phyloP scores from a whole-genome alignment of 2,113 vertebrate species.

The Ornithorhynchus anatinus region DNA sequence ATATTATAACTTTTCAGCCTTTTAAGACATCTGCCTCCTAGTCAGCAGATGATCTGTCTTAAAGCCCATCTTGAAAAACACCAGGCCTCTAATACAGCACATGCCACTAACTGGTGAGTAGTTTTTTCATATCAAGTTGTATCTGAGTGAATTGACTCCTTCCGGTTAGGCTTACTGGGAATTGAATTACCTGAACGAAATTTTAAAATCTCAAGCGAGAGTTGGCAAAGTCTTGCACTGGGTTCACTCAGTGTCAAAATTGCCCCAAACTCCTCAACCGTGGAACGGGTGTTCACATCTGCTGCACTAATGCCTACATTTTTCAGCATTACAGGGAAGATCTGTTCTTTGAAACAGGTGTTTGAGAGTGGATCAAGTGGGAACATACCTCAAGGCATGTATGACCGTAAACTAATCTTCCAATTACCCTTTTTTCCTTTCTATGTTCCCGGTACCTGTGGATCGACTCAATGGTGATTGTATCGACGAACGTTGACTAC shows the following conservation, averaged over 20 bases:
- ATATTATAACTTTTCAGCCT: constrained; percentile 68
- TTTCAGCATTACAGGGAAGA: constrained; percentile 80
- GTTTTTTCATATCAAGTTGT: constrained; percentile 73
- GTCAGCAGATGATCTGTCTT: constrained; percentile 74
- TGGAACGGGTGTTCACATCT: constrained; percentile 79
- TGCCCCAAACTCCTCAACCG: constrained; percentile 76
- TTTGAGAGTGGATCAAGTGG: constrained; percentile 85
- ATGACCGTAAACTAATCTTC: constrained; percentile 87
- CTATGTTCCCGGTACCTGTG: constrained; percentile 99
- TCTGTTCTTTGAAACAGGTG: constrained; percentile 83
- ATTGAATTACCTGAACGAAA: constrained; percentile 55
- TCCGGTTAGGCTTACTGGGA: constrained; percentile 70
- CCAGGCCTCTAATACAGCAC: constrained; percentile 77
- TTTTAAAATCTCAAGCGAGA: constrained; percentile 69
- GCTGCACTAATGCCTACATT: constrained; percentile 82
- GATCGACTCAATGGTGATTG: constrained; percentile 98
- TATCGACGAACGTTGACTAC: constrained; percentile 97
- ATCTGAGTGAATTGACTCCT: constrained; percentile 65
- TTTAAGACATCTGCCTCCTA: constrained; percentile 76
- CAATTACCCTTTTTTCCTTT: constrained; percentile 99
- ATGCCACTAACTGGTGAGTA: constrained; percentile 80
- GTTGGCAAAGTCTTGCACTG: constrained; percentile 66
- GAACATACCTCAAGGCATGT: constrained; percentile 86
- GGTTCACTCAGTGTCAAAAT: constrained; percentile 76
- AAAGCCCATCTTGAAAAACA: constrained; percentile 76